A percentile compares a stretch with the other conserved stretches of the same genome.
Evolutionary conservation across 2,888 invertebrate species (phyloP).

Genomic region (Xestobium rufovillosum): DNA sequence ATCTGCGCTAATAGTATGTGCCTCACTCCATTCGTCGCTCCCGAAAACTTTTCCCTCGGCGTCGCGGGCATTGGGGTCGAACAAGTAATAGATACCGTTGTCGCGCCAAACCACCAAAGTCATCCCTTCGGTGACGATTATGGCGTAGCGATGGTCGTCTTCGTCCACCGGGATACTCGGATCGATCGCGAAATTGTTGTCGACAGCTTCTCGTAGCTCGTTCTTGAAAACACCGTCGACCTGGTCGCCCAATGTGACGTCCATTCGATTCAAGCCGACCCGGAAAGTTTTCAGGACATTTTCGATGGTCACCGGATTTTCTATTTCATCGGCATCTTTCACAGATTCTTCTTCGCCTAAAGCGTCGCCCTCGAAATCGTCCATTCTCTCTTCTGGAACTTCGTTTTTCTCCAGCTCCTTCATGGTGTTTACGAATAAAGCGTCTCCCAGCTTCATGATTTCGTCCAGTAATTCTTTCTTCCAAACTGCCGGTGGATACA

Average conservation of each 20-base stretch:
- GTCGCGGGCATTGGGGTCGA: constrained; percentile 38
- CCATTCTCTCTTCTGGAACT: constrained; percentile 4
- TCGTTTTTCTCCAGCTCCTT: constrained; percentile 17
- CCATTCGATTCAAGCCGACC: constrained; percentile 37
- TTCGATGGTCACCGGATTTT: constrained; percentile 27
- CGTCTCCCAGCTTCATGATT: constrained; percentile 35
- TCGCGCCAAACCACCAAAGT: constrained; percentile 37
- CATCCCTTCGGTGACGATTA: constrained; percentile 31
- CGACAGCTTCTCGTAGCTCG: background rate
- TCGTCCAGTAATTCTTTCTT: constrained; percentile 33
- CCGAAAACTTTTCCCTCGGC: constrained; percentile 35
- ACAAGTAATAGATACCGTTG: constrained; percentile 32
- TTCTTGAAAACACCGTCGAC: constrained; percentile 24
- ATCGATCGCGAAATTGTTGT: background rate
- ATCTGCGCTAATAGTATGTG: constrained; percentile 7
- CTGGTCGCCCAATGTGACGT: constrained; percentile 22
- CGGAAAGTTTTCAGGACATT: constrained; percentile 35
- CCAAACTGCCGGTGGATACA: constrained; percentile 35
- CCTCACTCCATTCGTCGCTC: constrained; percentile 35
- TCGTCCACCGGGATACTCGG: background rate
- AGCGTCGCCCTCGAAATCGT: constrained; percentile 7
- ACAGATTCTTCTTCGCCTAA: constrained; percentile 4
- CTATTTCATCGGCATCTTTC: constrained; percentile 5
- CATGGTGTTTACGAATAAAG: constrained; percentile 34
- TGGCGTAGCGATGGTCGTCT: constrained; percentile 18